Percentiles rank a stretch among this genome's conserved stretches.
phyloP scores from a whole-genome alignment of 2,113 vertebrate species.

The Hippoglossus stenolepis region DNA sequence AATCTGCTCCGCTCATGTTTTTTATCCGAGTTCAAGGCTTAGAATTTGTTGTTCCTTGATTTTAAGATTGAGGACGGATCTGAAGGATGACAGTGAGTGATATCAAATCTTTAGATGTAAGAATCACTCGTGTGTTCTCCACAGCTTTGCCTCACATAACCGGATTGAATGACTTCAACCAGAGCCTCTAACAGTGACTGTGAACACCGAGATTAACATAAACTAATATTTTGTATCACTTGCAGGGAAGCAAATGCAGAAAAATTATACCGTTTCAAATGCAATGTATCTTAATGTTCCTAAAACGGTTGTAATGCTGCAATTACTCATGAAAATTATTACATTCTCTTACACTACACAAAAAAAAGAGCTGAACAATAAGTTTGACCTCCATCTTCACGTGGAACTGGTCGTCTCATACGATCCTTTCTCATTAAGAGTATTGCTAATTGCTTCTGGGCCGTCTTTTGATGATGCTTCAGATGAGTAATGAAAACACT shows the following conservation, averaged over 20 bases:
- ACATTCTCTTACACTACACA: neutral
- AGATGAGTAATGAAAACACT: constrained; percentile 26
- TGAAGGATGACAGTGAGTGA: constrained; percentile 42
- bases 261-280: constrained; percentile 25
- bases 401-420: neutral
- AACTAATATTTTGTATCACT: constrained; percentile 30
- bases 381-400: constrained; percentile 20
- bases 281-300: constrained; percentile 28
- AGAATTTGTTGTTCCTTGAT: constrained; percentile 38
- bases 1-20: constrained; percentile 2
- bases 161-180: constrained; percentile 44
- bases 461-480: constrained; percentile 7
- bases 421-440: constrained; percentile 23
- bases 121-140: constrained; percentile 44
- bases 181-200: constrained; percentile 25
- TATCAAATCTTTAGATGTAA: constrained; percentile 37
- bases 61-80: neutral
- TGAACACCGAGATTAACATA: constrained; percentile 26
- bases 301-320: constrained; percentile 22
- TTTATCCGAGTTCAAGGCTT: neutral
- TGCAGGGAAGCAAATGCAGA: constrained; percentile 33
- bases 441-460: constrained; percentile 25
- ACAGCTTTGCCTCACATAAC: constrained; percentile 32
- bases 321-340: constrained; percentile 41
- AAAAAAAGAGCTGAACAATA: constrained; percentile 25